Percentiles rank a stretch among this genome's conserved stretches.
These are phyloP conservation scores for Lampris incognitus DNA, from an alignment of 2,113 vertebrate genomes.

Conservation along the genomic window DNA sequence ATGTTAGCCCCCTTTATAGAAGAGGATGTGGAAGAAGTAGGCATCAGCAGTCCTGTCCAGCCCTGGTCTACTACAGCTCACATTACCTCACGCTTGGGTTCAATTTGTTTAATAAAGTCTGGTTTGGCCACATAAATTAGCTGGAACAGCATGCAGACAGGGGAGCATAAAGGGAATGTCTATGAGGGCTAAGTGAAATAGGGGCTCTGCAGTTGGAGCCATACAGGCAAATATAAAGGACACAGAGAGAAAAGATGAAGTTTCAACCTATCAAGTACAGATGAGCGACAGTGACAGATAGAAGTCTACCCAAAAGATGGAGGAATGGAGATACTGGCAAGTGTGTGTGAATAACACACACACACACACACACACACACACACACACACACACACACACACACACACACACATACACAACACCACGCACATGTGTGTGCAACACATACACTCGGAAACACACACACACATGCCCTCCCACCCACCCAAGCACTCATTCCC, in stretches of 20 bases:
- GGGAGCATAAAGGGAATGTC: slow-evolving; percentile 12
- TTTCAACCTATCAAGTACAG: slow-evolving; percentile 17
- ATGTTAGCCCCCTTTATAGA: too few relatives aligned
- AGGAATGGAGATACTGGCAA: not conserved
- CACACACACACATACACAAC: not conserved
- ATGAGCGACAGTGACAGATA: slow-evolving; percentile 7
- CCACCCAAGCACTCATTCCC: not conserved
- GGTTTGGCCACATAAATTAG: not conserved
- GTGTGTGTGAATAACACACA: not conserved
- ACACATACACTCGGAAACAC: not conserved
- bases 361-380: not conserved
- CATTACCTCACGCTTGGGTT: not conserved
- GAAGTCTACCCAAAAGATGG: slow-evolving; percentile 28
- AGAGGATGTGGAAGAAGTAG: not conserved
- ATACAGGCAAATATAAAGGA: not conserved
- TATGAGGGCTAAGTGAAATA: not conserved
- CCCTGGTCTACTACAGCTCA: not conserved
- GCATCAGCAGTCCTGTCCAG: not conserved
- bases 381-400: not conserved
- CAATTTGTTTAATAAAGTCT: slow-evolving; percentile 12
- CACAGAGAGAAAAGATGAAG: slow-evolving; percentile 12
- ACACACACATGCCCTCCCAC: not conserved
- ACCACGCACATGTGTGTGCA: not conserved
- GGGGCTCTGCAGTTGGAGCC: not conserved
- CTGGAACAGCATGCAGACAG: not conserved